A percentile compares a stretch with the other conserved stretches of the same genome.
phyloP scores from a whole-genome alignment of 92 coral and sea anemone species.

The Virgularia gustaviana region DNA sequence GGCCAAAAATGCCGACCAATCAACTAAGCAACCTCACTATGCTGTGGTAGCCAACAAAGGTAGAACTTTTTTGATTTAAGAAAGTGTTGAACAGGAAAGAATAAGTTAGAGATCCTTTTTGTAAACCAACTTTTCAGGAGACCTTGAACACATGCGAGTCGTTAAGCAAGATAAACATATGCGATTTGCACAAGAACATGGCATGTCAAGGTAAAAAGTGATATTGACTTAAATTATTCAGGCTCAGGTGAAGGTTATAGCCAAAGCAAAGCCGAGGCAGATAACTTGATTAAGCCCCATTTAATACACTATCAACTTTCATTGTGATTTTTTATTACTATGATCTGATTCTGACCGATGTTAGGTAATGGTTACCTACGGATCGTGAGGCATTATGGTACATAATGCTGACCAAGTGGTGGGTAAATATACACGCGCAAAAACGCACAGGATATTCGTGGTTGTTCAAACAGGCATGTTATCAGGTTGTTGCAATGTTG shows the following conservation, averaged over 20 bases:
- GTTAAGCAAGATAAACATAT: conserved; percentile 85
- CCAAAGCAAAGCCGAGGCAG: no score
- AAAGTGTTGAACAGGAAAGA: neutral
- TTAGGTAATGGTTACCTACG: no score
- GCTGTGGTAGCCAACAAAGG: conserved; percentile 95
- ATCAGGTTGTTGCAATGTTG: no score
- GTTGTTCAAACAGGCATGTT: no score
- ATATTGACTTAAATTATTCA: no score
- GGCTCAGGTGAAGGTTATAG: no score
- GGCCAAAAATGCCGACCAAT: conserved; percentile 67
- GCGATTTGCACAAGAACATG: conserved; percentile 92
- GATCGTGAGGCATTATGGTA: no score
- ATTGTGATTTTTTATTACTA: neutral
- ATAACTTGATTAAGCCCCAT: no score
- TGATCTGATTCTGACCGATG: no score
- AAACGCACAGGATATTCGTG: no score
- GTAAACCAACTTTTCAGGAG: conserved; percentile 30
- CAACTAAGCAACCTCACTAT: conserved; percentile 65
- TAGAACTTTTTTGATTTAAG: conserved; percentile 39
- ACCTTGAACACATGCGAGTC: conserved; percentile 82
- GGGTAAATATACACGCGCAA: no score
- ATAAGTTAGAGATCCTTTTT: neutral
- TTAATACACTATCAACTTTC: neutral
- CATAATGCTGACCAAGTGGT: no score
- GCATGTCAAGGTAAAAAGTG: conserved; percentile 72